Base-by-base conservation (phyloP, 1,140 invertebrate species). In the Drosophila sproati region DNA sequence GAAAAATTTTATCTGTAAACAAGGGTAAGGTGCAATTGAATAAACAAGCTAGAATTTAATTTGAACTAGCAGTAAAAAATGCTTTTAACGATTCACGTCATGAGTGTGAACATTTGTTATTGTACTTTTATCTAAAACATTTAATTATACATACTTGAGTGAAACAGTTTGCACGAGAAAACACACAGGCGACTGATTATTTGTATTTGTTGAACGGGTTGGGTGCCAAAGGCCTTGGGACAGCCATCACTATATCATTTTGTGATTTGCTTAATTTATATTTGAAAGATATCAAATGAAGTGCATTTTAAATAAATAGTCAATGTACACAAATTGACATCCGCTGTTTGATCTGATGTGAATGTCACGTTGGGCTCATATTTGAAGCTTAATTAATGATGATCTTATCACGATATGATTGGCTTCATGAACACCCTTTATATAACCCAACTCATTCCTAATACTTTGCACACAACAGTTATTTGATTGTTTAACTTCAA, bases 91-190 rank as follows among this genome's bases (percentile, higher is more conserved):
- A 20, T 32, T 62, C 74, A 73, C 71, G 51, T 73, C 69, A 75
- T 70, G 54, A 51, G 39, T 71, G 20, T 57, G 7, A 41, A 59
- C 39, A 60, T 61, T 66, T 54, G 70, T 60, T 59, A 47, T 47
- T 54, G 37, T 57, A 52, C 50, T 73, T 67, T 77, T 64, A 78
- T 73, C 61, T 75, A 72, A 62, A 51, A 12, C 56, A 66, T 3
- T 34, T 12, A 10, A 35, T 61, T 68, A 67, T 41, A 50, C 54
- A 67, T 54, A 43, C 41, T 51, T 52, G 12, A 71, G 73, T 82
- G 82, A 55, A 67, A 72, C 80, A 87, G 78, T 82, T 79, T 76
- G 63, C 78, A 87, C 78, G 74, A 62, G 54, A 72, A 82, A 72
- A 72, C 69, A 70, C 29, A 71, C 56, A 55, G 71, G 68, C 73